Evolutionary conservation across 1,140 invertebrate genomes (phyloP), one percentile per base, ranked within the genome.

Genomic region (Aphaenogaster ashmeadi): DNA sequence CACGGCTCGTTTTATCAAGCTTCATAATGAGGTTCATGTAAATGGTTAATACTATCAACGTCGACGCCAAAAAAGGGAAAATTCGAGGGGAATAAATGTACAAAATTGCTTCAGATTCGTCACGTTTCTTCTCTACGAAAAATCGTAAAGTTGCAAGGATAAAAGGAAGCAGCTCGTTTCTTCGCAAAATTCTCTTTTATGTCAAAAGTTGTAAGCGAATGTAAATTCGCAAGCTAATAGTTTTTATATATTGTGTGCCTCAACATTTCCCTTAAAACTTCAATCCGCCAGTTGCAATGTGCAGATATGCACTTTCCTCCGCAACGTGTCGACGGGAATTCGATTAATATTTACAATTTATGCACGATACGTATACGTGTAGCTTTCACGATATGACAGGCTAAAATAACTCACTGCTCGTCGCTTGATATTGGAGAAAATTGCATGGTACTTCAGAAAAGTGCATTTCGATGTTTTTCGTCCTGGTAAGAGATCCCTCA

Each of bases 301-400:
- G 66, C 41, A 81, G 60, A 67, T 21, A 72, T 56, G 52, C 52
- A 44, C 50, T 81, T 54, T 41, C 21, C n/a, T 67, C 15, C n/a
- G 47, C 15, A 27, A n/a, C 36, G 8, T 54, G 8, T 50, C 38
- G 50, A 72, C 41, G 60, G n/a, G 89, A 89, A 81, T 77, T 87
- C 77, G n/a, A 71, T 52, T 75, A 87, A 90, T 87, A 89, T 90
- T 89, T 87, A 90, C 54, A 38, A 18, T 80, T 87, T 89, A 83
- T 33, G 38, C 79, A 9, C 72, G 44, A 85, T 52, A 71, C n/a
- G 11, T 74, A 69, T 56, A 56, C 47, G 60, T 44, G 71, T 78
- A 18, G 41, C 69, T 85, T 89, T 86, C 56, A 80, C 67, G 52
- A 67, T 62, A 58, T 80, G 75, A 64, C 83, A 33, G 13, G 36